Evolutionary conservation across 2,797 vertebrate species (phyloP).

Genomic region (Pseudocheirus occidentalis): DNA sequence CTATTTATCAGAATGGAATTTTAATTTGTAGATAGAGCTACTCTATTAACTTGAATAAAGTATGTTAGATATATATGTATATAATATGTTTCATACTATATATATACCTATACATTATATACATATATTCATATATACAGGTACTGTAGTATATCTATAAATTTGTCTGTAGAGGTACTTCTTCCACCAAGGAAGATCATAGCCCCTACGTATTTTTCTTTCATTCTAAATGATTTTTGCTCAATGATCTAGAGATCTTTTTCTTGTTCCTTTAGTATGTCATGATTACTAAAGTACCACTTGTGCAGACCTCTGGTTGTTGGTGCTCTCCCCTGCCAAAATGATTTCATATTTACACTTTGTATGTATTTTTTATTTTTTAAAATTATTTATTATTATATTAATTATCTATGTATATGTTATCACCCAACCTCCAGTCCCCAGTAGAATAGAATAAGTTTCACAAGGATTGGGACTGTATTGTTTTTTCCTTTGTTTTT

Average conservation of each 20-base stretch:
- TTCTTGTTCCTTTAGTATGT: neutral
- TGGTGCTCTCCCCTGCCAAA: neutral
- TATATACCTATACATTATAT: neutral
- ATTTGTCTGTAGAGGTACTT: neutral
- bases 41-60: slow-evolving; percentile 6
- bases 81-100: too few relatives aligned
- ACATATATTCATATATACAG: neutral
- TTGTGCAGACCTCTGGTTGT: neutral
- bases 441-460: neutral
- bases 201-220: neutral
- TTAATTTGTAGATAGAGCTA: slow-evolving; percentile 16
- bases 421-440: neutral
- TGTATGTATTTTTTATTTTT: neutral
- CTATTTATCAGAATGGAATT: slow-evolving; percentile 19
- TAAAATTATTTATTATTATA: neutral
- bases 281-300: neutral
- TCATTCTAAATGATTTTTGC: neutral
- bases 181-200: neutral
- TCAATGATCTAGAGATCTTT: neutral
- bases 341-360: neutral
- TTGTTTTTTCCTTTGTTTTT: neutral
- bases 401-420: neutral
- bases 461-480: neutral
- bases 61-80: neutral
- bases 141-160: neutral